Percentiles rank a stretch among this genome's conserved stretches.
Conservation (phyloP, 2,888 invertebrate species). For the Epinotia brunnichana region DNA sequence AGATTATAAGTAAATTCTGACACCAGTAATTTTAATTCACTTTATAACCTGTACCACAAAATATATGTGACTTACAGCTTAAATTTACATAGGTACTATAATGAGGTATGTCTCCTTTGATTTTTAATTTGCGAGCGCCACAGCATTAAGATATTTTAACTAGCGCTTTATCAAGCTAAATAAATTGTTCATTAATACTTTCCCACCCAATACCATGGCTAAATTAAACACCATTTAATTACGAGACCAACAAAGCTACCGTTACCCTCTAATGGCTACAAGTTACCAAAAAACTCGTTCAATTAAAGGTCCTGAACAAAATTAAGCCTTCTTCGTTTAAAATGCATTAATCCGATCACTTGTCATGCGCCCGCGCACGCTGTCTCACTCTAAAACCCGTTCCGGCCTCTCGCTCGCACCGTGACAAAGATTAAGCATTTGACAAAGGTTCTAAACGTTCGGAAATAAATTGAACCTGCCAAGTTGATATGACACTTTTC, state of each 20-base stretch:
- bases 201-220: slow-evolving; percentile 1
- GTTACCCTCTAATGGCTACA: slow-evolving; percentile 51
- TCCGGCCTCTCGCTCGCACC: slow-evolving; percentile 67
- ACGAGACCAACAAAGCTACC: slow-evolving; percentile 26
- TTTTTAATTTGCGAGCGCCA: too few relatives aligned
- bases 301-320: slow-evolving; percentile 77
- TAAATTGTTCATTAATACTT: not conserved
- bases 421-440: slow-evolving; percentile 69
- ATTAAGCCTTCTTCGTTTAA: slow-evolving; percentile 83
- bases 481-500: slow-evolving; percentile 61
- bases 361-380: slow-evolving; percentile 74
- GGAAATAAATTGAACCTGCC: slow-evolving; percentile 37
- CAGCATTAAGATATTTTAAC: too few relatives aligned
- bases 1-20: too few relatives aligned
- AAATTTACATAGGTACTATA: too few relatives aligned
- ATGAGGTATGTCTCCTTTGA: too few relatives aligned
- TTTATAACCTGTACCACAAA: too few relatives aligned
- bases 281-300: slow-evolving; percentile 66
- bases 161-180: too few relatives aligned
- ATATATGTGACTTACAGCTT: too few relatives aligned
- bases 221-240: slow-evolving; percentile 21
- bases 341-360: slow-evolving; percentile 83
- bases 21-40: too few relatives aligned
- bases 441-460: slow-evolving; percentile 56
- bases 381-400: slow-evolving; percentile 78